Evolutionary conservation across 2,113 vertebrate genomes (phyloP).

Genomic region (Lates calcarifer): DNA sequence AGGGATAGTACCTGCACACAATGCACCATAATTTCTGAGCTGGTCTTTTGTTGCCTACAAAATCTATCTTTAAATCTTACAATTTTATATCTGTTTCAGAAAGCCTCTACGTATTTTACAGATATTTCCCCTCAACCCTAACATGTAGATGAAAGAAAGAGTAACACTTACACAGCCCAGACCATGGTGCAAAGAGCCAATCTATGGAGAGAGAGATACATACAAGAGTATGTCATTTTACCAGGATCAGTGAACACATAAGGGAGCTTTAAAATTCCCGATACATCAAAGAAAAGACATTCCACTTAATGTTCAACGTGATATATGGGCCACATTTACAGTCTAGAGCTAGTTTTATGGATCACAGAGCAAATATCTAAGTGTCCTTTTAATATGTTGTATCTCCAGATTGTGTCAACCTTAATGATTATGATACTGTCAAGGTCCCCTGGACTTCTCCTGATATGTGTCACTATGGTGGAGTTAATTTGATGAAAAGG

Average conservation of each 20-base stretch:
- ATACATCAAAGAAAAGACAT: conserved; percentile 16
- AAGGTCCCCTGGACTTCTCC: neutral
- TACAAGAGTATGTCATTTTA: conserved; percentile 22
- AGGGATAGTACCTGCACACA: conserved; percentile 91
- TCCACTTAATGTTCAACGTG: neutral
- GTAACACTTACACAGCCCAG: conserved; percentile 95
- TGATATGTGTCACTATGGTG: neutral
- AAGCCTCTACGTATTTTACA: neutral
- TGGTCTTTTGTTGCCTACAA: neutral
- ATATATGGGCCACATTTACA: conserved; percentile 10
- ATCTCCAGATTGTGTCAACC: neutral
- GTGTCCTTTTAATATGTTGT: neutral
- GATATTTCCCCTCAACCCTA: neutral
- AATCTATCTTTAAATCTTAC: neutral
- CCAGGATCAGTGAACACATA: conserved; percentile 17
- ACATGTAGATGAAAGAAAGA: conserved; percentile 11
- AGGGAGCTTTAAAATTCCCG: neutral
- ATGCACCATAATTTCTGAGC: neutral
- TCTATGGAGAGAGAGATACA: conserved; percentile 82
- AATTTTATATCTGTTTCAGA: neutral
- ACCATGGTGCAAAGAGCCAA: conserved; percentile 96
- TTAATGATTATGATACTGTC: neutral
- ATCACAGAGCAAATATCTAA: neutral
- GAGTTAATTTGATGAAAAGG: conserved; percentile 16
- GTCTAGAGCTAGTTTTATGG: neutral